Percentiles rank a stretch among this genome's conserved stretches.
Evolutionary conservation across 1,140 invertebrate genomes (phyloP).

Genomic region (Zaprionus vittiger): DNA sequence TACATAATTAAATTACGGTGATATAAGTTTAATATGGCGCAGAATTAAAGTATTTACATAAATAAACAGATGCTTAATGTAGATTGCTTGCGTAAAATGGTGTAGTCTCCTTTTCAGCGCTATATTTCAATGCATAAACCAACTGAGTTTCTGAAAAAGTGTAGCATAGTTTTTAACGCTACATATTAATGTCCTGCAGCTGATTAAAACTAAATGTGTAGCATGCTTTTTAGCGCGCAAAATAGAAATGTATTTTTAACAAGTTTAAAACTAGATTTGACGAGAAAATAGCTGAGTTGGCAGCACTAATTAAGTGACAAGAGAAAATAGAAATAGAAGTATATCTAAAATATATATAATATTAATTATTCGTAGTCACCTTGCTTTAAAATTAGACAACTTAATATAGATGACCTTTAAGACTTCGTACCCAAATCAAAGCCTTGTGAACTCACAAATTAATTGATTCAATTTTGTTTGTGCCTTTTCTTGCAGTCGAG

Average conservation of each 20-base stretch:
- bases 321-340: background rate
- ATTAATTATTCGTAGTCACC: background rate
- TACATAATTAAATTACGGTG: background rate
- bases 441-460: background rate
- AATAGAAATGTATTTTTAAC: background rate
- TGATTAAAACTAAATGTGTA: too few relatives aligned
- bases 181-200: too few relatives aligned
- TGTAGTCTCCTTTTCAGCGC: background rate
- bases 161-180: background rate
- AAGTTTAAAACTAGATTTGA: background rate
- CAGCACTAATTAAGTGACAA: too few relatives aligned
- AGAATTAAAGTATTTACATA: background rate
- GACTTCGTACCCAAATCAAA: background rate
- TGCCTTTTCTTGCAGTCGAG: conserved; percentile 61
- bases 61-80: background rate
- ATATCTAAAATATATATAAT: too few relatives aligned
- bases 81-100: background rate
- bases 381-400: background rate
- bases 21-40: background rate
- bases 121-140: background rate
- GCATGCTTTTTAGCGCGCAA: background rate
- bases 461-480: conserved; percentile 33
- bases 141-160: background rate
- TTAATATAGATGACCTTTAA: background rate
- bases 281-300: too few relatives aligned